Evolutionary conservation across 2,113 vertebrate genomes (phyloP).

Genomic region (Theropithecus gelada): DNA sequence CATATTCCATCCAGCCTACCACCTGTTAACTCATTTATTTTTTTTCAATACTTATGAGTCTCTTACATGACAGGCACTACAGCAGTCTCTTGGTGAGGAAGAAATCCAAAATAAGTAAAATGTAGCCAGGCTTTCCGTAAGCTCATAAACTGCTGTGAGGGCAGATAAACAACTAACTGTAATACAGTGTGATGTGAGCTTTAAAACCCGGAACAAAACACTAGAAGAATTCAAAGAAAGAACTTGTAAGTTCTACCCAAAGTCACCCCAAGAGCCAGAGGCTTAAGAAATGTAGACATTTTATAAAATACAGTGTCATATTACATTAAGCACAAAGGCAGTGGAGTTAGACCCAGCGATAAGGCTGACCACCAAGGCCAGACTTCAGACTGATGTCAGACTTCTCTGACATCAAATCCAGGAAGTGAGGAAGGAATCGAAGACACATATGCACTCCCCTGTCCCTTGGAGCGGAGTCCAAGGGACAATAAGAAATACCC

Average conservation of each 20-base stretch:
- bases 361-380: neutral
- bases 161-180: neutral
- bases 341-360: neutral
- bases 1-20: neutral
- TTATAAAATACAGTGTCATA: neutral
- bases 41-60: neutral
- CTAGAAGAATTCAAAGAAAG: neutral
- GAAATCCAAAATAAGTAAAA: conserved; percentile 11
- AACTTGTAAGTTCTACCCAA: neutral
- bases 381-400: neutral
- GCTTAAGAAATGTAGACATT: neutral
- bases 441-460: neutral
- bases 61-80: neutral
- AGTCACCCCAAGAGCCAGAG: neutral
- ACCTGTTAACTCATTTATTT: neutral
- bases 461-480: neutral
- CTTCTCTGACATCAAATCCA: neutral
- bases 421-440: neutral
- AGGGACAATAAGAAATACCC: neutral
- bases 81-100: neutral
- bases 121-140: neutral
- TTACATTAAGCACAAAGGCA: neutral
- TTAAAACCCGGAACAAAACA: neutral
- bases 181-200: neutral
- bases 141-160: neutral